Evolutionary conservation across 2,113 vertebrate genomes (phyloP).

Genomic region (Sinocyclocheilus anophthalmus): DNA sequence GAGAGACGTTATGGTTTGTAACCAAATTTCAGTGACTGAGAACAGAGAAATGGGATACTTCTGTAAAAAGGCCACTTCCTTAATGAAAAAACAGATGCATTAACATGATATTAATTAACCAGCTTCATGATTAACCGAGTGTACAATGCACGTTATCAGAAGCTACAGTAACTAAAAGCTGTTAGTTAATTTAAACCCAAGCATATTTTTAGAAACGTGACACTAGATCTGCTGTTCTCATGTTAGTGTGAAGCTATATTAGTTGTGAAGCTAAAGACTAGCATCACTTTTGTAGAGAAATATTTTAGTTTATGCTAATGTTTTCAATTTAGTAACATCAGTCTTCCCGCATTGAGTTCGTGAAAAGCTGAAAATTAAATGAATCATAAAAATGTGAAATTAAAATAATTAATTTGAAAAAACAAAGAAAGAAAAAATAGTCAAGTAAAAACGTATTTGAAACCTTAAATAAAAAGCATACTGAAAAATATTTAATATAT

Average conservation of each 20-base stretch:
- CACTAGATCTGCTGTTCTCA: background rate
- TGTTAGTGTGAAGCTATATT: background rate
- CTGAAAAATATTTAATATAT: no score
- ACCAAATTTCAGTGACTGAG: background rate
- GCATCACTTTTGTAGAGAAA: background rate
- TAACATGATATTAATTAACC: background rate
- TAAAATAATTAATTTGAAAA: no score
- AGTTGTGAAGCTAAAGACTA: background rate
- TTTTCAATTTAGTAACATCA: background rate
- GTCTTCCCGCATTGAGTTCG: no score
- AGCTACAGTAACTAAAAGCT: background rate
- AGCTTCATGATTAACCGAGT: background rate
- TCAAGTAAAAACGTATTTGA: no score
- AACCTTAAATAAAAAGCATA: no score
- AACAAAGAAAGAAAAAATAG: no score
- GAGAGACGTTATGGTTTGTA: background rate
- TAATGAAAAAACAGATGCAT: background rate
- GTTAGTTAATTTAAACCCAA: background rate
- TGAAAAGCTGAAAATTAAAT: no score
- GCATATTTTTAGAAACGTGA: background rate
- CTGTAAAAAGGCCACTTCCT: background rate
- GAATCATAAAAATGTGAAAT: no score
- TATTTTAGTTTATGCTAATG: background rate
- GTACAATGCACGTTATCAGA: background rate
- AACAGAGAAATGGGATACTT: background rate